A percentile compares a stretch with the other conserved stretches of the same genome.
These are phyloP conservation scores for Chaenodraco wilsoni DNA, from an alignment of 2,797 vertebrate species.

Conservation along the genomic window DNA sequence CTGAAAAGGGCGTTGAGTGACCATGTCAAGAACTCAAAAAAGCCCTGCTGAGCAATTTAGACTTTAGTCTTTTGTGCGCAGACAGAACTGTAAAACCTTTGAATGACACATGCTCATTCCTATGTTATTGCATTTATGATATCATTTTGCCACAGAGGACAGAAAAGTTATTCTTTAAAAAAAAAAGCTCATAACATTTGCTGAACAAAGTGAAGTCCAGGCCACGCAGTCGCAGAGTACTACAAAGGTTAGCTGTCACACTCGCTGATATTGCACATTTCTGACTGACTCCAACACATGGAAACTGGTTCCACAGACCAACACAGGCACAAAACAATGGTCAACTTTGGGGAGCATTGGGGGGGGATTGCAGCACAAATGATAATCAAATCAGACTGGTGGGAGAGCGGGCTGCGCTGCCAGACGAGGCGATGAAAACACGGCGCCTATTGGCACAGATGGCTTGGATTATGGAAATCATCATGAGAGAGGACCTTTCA, in stretches of 20 bases:
- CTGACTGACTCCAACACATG: conserved; percentile 42
- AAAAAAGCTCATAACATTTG: conserved; percentile 5
- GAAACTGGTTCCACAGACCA: conserved; percentile 45
- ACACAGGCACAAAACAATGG: conserved; percentile 47
- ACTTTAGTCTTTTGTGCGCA: neutral
- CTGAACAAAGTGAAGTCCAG: conserved; percentile 25
- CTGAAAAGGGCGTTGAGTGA: neutral
- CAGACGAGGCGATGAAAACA: conserved; percentile 72
- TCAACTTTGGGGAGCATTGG: conserved; percentile 48
- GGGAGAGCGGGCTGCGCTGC: conserved; percentile 49
- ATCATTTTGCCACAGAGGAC: neutral
- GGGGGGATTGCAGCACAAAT: conserved; percentile 36
- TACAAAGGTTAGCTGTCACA: conserved; percentile 44
- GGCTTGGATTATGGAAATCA: conserved; percentile 84
- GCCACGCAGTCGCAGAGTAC: conserved; percentile 6
- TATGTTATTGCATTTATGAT: neutral
- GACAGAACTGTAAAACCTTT: neutral
- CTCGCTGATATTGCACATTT: conserved; percentile 28
- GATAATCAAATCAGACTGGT: conserved; percentile 69
- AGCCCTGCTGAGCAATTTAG: neutral
- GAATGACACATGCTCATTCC: neutral
- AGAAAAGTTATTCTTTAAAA: neutral
- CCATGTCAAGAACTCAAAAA: neutral
- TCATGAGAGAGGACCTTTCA: conserved; percentile 73
- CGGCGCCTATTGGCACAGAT: conserved; percentile 83